These are phyloP conservation scores for Rhimphoctona megacephalus DNA, from an alignment of 2,888 invertebrate genomes.

Conservation along the genomic window DNA sequence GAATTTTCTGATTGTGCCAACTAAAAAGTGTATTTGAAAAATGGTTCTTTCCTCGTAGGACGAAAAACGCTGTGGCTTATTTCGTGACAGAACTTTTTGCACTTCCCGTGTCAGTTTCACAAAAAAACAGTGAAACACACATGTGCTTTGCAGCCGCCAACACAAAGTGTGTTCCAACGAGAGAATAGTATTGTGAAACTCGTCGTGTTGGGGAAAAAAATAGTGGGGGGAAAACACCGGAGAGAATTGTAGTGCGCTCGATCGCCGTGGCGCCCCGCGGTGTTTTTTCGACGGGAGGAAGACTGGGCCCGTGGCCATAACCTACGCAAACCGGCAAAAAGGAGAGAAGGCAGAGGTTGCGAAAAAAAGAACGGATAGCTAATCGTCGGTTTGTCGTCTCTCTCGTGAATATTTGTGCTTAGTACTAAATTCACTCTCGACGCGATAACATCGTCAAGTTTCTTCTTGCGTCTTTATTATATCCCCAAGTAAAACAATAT, in stretches of 20 bases:
- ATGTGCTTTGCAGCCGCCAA: conserved; percentile 58
- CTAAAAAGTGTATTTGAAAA: background rate
- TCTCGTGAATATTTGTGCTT: conserved; percentile 21
- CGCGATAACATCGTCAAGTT: conserved; percentile 18
- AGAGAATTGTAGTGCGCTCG: conserved; percentile 60
- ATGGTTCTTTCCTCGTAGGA: background rate
- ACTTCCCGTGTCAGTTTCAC: background rate
- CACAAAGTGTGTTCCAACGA: conserved; percentile 50
- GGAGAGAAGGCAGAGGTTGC: conserved; percentile 66
- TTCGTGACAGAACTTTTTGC: background rate
- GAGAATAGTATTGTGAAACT: conserved; percentile 47
- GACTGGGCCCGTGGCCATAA: conserved; percentile 73
- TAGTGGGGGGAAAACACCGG: conserved; percentile 20
- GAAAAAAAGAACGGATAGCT: conserved; percentile 36
- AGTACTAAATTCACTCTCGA: conserved; percentile 37
- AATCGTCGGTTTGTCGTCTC: background rate
- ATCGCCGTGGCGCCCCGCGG: conserved; percentile 82
- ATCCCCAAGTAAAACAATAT: background rate
- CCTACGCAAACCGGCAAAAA: conserved; percentile 75
- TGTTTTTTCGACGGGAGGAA: conserved; percentile 79
- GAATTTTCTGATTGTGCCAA: background rate
- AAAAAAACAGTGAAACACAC: conserved; percentile 67
- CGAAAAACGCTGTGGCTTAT: conserved; percentile 1
- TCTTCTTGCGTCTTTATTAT: background rate
- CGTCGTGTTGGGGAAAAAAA: conserved; percentile 49